Percentiles rank a stretch among this genome's conserved stretches.
Conservation (phyloP, 2,113 vertebrate genomes). For the Aphyosemion australe region DNA sequence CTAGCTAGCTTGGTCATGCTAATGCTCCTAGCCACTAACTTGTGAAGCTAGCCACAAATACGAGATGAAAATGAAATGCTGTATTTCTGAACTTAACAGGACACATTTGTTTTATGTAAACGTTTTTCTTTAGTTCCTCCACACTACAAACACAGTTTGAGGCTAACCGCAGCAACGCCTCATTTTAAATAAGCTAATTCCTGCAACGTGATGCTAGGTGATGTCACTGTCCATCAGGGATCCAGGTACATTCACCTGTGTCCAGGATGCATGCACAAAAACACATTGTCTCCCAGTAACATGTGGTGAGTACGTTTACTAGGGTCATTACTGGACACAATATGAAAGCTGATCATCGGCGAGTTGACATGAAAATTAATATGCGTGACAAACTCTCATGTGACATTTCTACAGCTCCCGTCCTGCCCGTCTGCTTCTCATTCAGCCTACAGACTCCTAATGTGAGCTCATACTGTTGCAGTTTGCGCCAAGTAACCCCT, state of each 20-base stretch:
- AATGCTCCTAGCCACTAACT: too few relatives aligned
- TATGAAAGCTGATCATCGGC: constrained; percentile 56
- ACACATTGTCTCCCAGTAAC: constrained; percentile 4
- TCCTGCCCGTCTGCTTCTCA: constrained; percentile 71
- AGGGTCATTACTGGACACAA: constrained; percentile 40
- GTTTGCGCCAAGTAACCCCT: constrained; percentile 68
- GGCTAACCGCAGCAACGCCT: too few relatives aligned
- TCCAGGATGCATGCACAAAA: background rate
- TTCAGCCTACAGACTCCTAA: constrained; percentile 68
- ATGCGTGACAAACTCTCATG: constrained; percentile 60
- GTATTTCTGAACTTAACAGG: too few relatives aligned
- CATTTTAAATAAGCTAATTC: too few relatives aligned
- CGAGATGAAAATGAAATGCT: too few relatives aligned
- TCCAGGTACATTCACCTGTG: background rate
- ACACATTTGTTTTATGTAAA: too few relatives aligned
- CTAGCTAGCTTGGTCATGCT: too few relatives aligned
- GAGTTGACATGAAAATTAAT: constrained; percentile 60
- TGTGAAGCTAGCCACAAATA: too few relatives aligned
- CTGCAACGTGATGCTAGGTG: too few relatives aligned
- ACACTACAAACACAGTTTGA: too few relatives aligned
- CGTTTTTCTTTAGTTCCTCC: too few relatives aligned
- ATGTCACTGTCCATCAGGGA: too few relatives aligned
- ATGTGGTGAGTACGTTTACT: constrained; percentile 41
- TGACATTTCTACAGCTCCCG: constrained; percentile 52
- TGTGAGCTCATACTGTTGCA: constrained; percentile 74